Evolutionary conservation across 2,797 vertebrate genomes (phyloP).

Genomic region (Nyctalus aviator): DNA sequence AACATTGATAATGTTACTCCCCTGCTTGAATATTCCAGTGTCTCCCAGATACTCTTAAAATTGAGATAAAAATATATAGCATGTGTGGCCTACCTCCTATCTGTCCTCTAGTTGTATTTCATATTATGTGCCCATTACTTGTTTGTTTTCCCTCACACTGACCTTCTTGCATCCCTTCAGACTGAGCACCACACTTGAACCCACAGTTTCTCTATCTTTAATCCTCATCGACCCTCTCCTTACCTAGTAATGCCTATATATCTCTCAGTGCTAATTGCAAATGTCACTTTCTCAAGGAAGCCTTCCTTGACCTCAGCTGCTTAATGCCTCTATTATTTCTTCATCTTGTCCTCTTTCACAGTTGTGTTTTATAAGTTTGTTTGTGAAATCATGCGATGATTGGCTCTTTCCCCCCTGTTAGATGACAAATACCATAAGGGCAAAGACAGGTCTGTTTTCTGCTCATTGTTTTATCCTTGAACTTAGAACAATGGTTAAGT

Average conservation of each 20-base stretch:
- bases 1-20: background rate
- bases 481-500: constrained; percentile 15
- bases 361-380: background rate
- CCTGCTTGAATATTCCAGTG: background rate
- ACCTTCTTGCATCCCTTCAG: background rate
- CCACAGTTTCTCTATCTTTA: background rate
- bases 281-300: background rate
- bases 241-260: background rate
- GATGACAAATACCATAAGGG: background rate
- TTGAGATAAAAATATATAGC: background rate
- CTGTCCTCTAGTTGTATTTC: background rate
- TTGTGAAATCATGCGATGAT: constrained; percentile 7
- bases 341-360: background rate
- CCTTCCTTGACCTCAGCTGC: background rate
- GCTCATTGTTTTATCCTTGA: background rate
- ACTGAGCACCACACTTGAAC: background rate
- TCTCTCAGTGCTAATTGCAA: background rate
- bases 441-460: constrained; percentile 23
- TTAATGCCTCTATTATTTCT: background rate
- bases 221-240: background rate
- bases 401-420: background rate
- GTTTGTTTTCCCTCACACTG: background rate
- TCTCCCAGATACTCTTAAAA: background rate
- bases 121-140: background rate
- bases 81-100: background rate